Conservation (phyloP, 2,888 invertebrate genomes). For the Ormyrus thymus region DNA sequence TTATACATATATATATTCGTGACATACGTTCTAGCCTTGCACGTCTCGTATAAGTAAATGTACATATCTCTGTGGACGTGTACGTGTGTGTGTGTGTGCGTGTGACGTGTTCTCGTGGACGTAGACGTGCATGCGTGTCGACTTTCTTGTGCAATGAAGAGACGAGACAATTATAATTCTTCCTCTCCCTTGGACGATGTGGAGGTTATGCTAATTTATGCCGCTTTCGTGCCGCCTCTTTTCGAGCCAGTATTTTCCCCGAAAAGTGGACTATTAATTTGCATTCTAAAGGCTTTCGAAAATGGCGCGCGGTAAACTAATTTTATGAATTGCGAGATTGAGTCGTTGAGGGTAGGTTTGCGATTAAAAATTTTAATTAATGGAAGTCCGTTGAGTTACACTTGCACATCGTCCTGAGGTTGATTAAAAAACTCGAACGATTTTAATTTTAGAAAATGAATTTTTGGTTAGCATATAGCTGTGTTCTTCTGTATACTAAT, state of each 20-base stretch:
- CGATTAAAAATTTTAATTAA: too few species aligned
- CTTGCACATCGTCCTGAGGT: too few species aligned
- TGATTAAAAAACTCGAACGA: too few species aligned
- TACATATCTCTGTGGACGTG: constrained; percentile 48
- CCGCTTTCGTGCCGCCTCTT: too few species aligned
- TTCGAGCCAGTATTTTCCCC: too few species aligned
- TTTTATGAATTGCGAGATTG: too few species aligned
- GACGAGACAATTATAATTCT: not conserved
- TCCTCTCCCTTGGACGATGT: not conserved
- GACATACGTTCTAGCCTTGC: constrained; percentile 43
- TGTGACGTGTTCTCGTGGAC: constrained; percentile 7
- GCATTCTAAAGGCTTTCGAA: too few species aligned
- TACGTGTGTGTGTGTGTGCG: constrained; percentile 35
- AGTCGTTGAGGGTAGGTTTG: not conserved
- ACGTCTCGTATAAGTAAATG: constrained; percentile 31
- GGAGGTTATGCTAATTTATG: not conserved
- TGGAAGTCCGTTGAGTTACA: too few species aligned
- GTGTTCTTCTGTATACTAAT: not conserved
- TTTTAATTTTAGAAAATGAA: not conserved
- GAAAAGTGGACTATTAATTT: too few species aligned
- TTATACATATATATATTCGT: constrained; percentile 9
- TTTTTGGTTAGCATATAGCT: not conserved
- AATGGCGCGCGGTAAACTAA: too few species aligned
- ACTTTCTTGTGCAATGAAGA: not conserved
- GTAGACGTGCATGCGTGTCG: constrained; percentile 31